Percentiles rank a stretch among this genome's conserved stretches.
These are phyloP conservation scores for Rhabdomys dilectus DNA, from an alignment of 2,113 vertebrate species.

Conservation along the genomic window DNA sequence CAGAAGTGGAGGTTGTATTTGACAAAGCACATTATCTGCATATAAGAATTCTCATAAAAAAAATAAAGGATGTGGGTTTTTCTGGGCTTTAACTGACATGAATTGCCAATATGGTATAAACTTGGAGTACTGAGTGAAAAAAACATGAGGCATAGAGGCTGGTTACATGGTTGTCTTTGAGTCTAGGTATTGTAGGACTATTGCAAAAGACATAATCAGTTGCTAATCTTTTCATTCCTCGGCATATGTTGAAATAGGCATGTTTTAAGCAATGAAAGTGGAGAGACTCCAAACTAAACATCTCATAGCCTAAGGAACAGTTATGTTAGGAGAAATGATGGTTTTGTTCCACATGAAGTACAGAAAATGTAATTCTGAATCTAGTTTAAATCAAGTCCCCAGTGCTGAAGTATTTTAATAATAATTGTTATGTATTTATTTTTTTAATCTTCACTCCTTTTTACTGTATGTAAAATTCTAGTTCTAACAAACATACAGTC, in stretches of 20 bases:
- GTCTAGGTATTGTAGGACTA: background rate
- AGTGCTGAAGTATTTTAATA: background rate
- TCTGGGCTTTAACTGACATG: background rate
- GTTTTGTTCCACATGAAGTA: background rate
- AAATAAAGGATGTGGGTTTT: background rate
- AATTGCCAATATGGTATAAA: background rate
- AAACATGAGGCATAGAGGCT: background rate
- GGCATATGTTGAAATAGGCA: background rate
- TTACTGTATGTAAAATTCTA: background rate
- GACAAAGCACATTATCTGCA: background rate
- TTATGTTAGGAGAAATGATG: background rate
- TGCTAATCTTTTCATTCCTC: background rate
- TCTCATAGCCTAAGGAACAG: background rate
- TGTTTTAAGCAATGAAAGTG: background rate
- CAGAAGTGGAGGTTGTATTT: background rate
- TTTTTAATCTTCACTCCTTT: constrained; percentile 24
- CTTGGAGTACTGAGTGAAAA: background rate
- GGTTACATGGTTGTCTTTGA: background rate
- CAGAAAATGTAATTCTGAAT: constrained; percentile 38
- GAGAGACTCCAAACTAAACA: background rate
- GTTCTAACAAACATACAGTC: background rate
- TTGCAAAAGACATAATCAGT: background rate
- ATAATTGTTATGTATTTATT: constrained; percentile 19
- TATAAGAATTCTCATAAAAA: background rate
- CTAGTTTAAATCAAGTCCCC: constrained; percentile 7